phyloP scores from a whole-genome alignment of 2,888 invertebrate genomes.

The Muschampia plurimacula region DNA sequence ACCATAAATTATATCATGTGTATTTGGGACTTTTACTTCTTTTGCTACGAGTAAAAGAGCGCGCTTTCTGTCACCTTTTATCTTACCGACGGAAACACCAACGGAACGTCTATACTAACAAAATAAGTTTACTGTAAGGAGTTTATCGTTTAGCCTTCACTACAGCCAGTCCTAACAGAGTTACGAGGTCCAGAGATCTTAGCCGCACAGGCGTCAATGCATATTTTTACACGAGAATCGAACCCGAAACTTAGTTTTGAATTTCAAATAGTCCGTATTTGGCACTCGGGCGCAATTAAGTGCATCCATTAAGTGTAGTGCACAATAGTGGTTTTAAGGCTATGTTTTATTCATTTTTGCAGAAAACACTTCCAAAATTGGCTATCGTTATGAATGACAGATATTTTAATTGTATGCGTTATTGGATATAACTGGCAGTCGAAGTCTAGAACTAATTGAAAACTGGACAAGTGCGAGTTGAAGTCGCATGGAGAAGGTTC shows the following conservation, averaged over 20 bases:
- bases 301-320: not conserved
- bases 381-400: not conserved
- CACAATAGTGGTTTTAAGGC: not conserved
- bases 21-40: no score
- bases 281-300: slow-evolving; percentile 9
- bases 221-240: slow-evolving; percentile 4
- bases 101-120: no score
- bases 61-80: no score
- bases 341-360: slow-evolving; percentile 3
- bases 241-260: not conserved
- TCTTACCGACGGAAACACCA: no score
- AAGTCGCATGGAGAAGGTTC: no score
- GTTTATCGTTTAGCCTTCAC: not conserved
- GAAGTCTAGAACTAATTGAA: no score
- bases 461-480: no score
- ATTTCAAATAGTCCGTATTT: slow-evolving; percentile 16
- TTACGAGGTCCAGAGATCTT: no score
- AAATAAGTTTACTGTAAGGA: not conserved
- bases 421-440: no score
- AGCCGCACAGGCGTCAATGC: not conserved
- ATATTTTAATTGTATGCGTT: not conserved
- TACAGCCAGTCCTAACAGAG: not conserved
- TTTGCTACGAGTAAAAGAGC: no score
- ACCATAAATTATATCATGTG: no score
- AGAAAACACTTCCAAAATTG: not conserved